Conservation (phyloP, 2,888 invertebrate genomes). For the Cremastinae sp. region DNA sequence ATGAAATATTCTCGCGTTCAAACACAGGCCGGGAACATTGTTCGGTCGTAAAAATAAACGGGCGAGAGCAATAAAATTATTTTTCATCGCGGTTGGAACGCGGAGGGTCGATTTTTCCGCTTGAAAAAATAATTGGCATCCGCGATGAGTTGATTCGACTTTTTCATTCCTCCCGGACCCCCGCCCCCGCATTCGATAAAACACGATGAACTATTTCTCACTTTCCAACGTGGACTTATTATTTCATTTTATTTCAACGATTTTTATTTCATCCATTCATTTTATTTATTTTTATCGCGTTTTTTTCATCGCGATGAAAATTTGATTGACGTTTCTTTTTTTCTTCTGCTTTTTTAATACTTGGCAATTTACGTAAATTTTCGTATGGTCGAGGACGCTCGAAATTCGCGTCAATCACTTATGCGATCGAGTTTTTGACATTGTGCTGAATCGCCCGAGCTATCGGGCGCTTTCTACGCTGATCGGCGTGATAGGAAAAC, state of each 20-base stretch:
- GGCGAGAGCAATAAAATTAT: constrained; percentile 9
- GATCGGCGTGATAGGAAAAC: constrained; percentile 38
- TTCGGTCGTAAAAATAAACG: constrained; percentile 18
- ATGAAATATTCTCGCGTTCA: constrained; percentile 38
- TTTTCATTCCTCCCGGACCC: constrained; percentile 10
- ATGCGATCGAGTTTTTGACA: constrained; percentile 1
- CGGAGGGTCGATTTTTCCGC: constrained; percentile 27
- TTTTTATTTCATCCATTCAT: too few relatives aligned
- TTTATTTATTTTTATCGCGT: too few relatives aligned
- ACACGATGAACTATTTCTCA: constrained; percentile 27
- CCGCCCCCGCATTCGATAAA: constrained; percentile 1
- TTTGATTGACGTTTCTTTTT: too few relatives aligned
- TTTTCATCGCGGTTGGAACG: too few relatives aligned
- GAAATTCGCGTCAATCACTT: constrained; percentile 33
- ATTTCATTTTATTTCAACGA: too few relatives aligned
- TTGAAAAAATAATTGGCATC: constrained; percentile 41
- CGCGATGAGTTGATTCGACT: constrained; percentile 16
- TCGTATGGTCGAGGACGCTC: constrained; percentile 29
- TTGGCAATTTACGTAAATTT: too few relatives aligned
- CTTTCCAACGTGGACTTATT: too few relatives aligned
- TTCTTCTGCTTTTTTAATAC: too few relatives aligned
- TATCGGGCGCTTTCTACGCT: not conserved
- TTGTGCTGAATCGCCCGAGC: constrained; percentile 17
- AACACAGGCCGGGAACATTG: constrained; percentile 1
- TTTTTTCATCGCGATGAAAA: too few relatives aligned